Conservation (phyloP, 1,140 invertebrate species). For the Dendroctonus ponderosae region DNA sequence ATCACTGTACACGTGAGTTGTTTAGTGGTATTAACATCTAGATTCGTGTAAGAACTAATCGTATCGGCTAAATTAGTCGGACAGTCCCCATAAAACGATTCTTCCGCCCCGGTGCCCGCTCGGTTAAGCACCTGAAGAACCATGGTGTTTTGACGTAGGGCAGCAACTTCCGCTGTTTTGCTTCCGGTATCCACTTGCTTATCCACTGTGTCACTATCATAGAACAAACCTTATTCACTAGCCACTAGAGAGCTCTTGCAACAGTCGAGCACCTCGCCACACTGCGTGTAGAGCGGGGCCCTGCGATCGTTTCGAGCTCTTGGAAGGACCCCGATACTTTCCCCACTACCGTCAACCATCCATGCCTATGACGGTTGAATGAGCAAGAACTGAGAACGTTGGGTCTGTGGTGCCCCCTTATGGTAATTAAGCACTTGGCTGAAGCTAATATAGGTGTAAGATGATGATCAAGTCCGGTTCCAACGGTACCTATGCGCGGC, state of each 20-base stretch:
- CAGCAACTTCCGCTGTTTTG: slow-evolving; percentile 46
- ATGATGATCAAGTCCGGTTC: slow-evolving; percentile 9
- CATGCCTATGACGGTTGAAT: slow-evolving; percentile 24
- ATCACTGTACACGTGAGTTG: slow-evolving; percentile 51
- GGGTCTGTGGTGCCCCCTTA: slow-evolving; percentile 16
- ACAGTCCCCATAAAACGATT: slow-evolving; percentile 52
- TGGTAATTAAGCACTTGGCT: slow-evolving; percentile 20
- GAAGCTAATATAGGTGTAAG: slow-evolving; percentile 5
- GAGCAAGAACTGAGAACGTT: slow-evolving; percentile 30
- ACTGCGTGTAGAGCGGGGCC: background rate
- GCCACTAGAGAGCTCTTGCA: too few species aligned
- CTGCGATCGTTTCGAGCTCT: slow-evolving; percentile 5
- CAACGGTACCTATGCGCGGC: slow-evolving; percentile 2
- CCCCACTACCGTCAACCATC: slow-evolving; percentile 10
- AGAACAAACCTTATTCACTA: too few species aligned
- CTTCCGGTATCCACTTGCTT: slow-evolving; percentile 15
- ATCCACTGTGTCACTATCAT: too few species aligned
- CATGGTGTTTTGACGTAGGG: slow-evolving; percentile 46
- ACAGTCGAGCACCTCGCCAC: slow-evolving; percentile 5
- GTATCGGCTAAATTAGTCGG: slow-evolving; percentile 31
- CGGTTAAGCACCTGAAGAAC: slow-evolving; percentile 52
- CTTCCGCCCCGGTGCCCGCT: slow-evolving; percentile 46
- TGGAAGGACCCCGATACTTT: slow-evolving; percentile 16
- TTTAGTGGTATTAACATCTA: slow-evolving; percentile 48
- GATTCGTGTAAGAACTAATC: slow-evolving; percentile 46